These are phyloP conservation scores for Mesochorus sp. DNA, from an alignment of 2,888 invertebrate genomes.

Conservation along the genomic window DNA sequence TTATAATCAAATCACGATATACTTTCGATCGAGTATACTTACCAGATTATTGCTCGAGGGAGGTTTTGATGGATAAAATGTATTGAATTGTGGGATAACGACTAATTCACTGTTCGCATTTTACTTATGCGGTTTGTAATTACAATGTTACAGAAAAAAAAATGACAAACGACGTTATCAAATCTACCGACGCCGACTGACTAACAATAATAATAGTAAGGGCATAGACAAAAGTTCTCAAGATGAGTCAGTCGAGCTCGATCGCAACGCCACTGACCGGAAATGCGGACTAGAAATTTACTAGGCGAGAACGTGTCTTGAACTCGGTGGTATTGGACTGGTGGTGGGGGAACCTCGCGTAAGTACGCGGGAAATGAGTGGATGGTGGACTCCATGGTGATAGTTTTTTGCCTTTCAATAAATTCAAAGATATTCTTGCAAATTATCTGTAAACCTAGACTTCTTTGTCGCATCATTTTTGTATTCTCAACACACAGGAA, in stretches of 20 bases:
- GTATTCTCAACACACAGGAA: background rate
- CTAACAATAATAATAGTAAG: background rate
- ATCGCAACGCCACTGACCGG: slow-evolving; percentile 1
- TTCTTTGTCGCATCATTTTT: too few species aligned
- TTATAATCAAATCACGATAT: background rate
- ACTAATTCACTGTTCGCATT: slow-evolving; percentile 9
- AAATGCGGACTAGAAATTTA: background rate
- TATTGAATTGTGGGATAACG: background rate
- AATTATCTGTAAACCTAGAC: background rate
- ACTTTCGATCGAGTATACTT: background rate
- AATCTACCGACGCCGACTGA: slow-evolving; percentile 11
- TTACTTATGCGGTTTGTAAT: background rate
- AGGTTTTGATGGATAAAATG: background rate
- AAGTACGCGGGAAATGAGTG: background rate
- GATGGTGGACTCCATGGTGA: too few species aligned
- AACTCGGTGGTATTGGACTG: background rate
- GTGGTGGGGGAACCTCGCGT: background rate
- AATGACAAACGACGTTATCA: background rate
- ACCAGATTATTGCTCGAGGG: background rate
- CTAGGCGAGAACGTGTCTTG: background rate
- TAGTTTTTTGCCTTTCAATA: too few species aligned
- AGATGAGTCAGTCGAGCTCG: background rate
- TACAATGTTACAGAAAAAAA: background rate
- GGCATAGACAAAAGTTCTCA: background rate
- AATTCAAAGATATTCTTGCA: background rate